Percentiles rank a stretch among this genome's conserved stretches.
phyloP scores from a whole-genome alignment of 2,113 vertebrate genomes.

The Lethenteron camtschaticum region DNA sequence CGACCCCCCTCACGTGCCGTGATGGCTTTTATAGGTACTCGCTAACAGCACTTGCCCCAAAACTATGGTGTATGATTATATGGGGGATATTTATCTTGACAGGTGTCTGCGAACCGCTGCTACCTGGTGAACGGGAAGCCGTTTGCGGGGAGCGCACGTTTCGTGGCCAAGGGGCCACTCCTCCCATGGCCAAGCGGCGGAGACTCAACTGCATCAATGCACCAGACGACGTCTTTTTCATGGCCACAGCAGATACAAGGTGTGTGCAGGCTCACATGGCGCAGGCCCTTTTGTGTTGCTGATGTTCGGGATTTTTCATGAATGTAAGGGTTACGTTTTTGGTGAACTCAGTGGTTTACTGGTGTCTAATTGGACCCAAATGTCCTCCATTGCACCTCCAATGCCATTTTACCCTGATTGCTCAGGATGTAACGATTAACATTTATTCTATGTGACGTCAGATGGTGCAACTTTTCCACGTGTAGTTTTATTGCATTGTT shows the following conservation, averaged over 20 bases:
- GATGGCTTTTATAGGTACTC: too few species aligned
- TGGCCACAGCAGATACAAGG: conserved; percentile 12
- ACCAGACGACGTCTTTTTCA: conserved; percentile 13
- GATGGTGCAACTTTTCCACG: too few species aligned
- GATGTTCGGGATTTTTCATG: not conserved
- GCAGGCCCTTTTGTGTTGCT: too few species aligned
- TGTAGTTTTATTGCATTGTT: too few species aligned
- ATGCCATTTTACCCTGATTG: not conserved
- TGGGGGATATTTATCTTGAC: too few species aligned
- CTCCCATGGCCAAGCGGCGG: conserved; percentile 11
- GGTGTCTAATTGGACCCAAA: not conserved
- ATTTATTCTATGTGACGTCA: not conserved
- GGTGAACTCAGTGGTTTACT: not conserved
- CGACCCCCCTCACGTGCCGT: too few species aligned
- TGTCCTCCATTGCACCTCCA: not conserved
- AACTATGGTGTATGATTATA: too few species aligned
- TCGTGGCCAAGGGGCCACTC: conserved; percentile 10
- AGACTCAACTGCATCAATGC: conserved; percentile 13
- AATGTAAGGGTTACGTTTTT: not conserved
- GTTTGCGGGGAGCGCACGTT: conserved; percentile 8
- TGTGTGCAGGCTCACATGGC: not conserved
- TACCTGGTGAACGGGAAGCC: conserved; percentile 13
- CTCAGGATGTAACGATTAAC: not conserved
- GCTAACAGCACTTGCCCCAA: too few species aligned
- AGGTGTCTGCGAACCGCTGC: too few species aligned